Evolutionary conservation across 2,797 vertebrate genomes (phyloP).

Genomic region (Jordanella pulchra): DNA sequence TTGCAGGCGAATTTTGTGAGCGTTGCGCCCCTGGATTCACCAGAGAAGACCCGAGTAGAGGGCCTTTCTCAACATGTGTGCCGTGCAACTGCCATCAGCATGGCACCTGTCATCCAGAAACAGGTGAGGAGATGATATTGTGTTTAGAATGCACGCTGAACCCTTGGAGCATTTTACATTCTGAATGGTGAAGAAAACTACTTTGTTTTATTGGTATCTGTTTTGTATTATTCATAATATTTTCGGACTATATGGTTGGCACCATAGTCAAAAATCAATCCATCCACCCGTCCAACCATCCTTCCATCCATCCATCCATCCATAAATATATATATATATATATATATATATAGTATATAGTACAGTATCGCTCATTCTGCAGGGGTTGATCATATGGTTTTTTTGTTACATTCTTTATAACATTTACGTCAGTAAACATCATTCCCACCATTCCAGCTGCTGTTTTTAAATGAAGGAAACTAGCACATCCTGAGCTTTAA

Average conservation of each 20-base stretch:
- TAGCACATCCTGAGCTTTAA: too few relatives aligned
- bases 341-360: too few relatives aligned
- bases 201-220: background rate
- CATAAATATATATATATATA: too few relatives aligned
- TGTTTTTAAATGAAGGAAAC: too few relatives aligned
- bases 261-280: background rate
- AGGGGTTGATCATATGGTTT: too few relatives aligned
- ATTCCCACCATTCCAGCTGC: too few relatives aligned
- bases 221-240: background rate
- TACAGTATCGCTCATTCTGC: too few relatives aligned
- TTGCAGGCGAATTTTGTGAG: slow-evolving; percentile 88
- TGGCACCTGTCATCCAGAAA: slow-evolving; percentile 85
- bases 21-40: slow-evolving; percentile 84
- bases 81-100: slow-evolving; percentile 90
- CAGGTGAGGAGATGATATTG: slow-evolving; percentile 75
- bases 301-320: too few relatives aligned
- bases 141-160: background rate
- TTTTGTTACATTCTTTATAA: too few relatives aligned
- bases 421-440: too few relatives aligned
- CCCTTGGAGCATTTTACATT: background rate
- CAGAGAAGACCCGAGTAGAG: slow-evolving; percentile 70
- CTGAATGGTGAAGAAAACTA: background rate
- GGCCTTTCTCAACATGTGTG: slow-evolving; percentile 79
- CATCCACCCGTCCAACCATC: background rate
- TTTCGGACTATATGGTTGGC: background rate